Percentiles rank a stretch among this genome's conserved stretches.
These are phyloP conservation scores for Epizoanthus ramosus DNA, from an alignment of 92 coral and sea anemone genomes.

Conservation along the genomic window DNA sequence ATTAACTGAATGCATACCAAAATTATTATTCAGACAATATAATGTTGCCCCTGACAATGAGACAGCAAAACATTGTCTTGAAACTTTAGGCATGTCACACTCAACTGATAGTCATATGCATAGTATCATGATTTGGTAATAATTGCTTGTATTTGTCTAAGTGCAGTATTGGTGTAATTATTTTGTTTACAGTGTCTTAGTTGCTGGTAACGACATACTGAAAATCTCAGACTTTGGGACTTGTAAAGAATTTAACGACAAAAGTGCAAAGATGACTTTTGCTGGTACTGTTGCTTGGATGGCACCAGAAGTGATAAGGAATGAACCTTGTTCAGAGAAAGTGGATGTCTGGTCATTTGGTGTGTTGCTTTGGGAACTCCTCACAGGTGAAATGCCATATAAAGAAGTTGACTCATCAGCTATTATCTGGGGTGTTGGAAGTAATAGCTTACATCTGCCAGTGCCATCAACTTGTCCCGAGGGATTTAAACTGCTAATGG, in stretches of 20 bases:
- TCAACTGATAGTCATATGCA: too few species aligned
- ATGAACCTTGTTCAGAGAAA: constrained; percentile 91
- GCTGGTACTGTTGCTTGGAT: constrained; percentile 97
- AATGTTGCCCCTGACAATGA: too few species aligned
- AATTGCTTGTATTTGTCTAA: not conserved
- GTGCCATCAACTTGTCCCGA: constrained; percentile 89
- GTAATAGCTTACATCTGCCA: constrained; percentile 87
- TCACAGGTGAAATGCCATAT: constrained; percentile 94
- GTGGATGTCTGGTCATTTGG: constrained; percentile 96
- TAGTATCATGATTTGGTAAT: too few species aligned
- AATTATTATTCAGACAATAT: too few species aligned
- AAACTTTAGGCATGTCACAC: too few species aligned
- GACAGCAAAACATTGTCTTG: too few species aligned
- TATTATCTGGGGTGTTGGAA: constrained; percentile 92
- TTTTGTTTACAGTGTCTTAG: constrained; percentile 67
- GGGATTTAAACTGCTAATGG: constrained; percentile 87
- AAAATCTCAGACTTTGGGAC: constrained; percentile 95
- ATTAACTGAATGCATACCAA: too few species aligned
- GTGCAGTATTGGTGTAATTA: not conserved
- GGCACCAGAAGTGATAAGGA: constrained; percentile 95
- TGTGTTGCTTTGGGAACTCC: constrained; percentile 86
- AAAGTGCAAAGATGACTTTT: constrained; percentile 92
- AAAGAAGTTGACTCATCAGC: constrained; percentile 93
- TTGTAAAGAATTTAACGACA: constrained; percentile 86
- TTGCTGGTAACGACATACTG: constrained; percentile 75